These are phyloP conservation scores for Epirrhoe alternata DNA, from an alignment of 2,888 invertebrate genomes.

Conservation along the genomic window DNA sequence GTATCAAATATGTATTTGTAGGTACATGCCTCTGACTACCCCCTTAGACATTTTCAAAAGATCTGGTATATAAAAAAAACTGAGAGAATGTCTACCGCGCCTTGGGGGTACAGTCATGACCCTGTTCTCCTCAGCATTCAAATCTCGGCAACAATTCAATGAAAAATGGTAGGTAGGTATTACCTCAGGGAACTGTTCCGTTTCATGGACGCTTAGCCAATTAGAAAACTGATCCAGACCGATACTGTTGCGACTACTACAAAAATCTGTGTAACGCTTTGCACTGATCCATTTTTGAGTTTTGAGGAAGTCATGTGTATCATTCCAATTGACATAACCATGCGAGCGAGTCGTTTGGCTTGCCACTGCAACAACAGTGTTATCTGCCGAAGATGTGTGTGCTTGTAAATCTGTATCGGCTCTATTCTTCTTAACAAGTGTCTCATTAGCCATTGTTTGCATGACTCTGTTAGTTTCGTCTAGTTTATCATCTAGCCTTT, in stretches of 20 bases:
- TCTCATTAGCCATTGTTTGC: not conserved
- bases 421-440: not conserved
- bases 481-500: not conserved
- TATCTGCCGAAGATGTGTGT: not conserved
- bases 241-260: not conserved
- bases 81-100: too few species aligned
- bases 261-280: not conserved
- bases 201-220: not conserved
- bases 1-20: too few species aligned
- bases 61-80: too few species aligned
- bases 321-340: slow-evolving; percentile 11
- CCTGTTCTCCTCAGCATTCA: too few species aligned
- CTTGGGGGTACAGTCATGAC: too few species aligned
- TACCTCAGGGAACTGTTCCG: not conserved
- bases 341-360: not conserved
- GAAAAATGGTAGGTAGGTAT: too few species aligned
- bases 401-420: not conserved
- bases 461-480: not conserved
- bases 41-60: too few species aligned
- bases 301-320: not conserved
- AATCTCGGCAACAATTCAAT: too few species aligned
- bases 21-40: too few species aligned
- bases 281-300: not conserved
- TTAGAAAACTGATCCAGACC: too few species aligned
- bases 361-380: not conserved